Percentiles rank a stretch among this genome's conserved stretches.
These are phyloP conservation scores for Sphaerophoria rueppellii DNA, from an alignment of 2,888 invertebrate species.

Conservation along the genomic window DNA sequence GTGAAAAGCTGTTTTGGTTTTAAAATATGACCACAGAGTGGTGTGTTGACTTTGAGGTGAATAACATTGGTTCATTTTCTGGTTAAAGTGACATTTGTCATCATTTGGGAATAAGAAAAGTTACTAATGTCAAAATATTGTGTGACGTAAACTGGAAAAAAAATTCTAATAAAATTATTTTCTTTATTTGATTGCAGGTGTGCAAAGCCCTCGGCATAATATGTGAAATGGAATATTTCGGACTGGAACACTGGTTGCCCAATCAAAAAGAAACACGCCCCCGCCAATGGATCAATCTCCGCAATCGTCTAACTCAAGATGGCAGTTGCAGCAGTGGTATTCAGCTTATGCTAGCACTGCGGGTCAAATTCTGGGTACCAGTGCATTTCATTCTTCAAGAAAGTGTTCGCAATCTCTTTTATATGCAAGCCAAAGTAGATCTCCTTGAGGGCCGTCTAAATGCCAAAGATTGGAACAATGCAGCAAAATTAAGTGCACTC, in stretches of 20 bases:
- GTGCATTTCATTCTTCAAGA: constrained; percentile 93
- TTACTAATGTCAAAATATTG: not conserved
- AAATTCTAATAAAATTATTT: not conserved
- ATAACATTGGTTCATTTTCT: constrained; percentile 29
- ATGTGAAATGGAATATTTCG: constrained; percentile 94
- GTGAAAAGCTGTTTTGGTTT: constrained; percentile 47
- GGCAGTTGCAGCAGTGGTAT: constrained; percentile 78
- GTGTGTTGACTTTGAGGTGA: constrained; percentile 54
- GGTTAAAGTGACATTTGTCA: not conserved
- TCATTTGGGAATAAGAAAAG: not conserved
- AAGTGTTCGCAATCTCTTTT: constrained; percentile 91
- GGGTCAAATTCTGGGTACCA: constrained; percentile 95
- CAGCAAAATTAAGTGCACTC: constrained; percentile 88
- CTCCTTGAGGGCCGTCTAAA: constrained; percentile 88
- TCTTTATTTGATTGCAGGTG: constrained; percentile 84
- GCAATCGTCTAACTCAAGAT: constrained; percentile 84
- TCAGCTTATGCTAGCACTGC: constrained; percentile 80
- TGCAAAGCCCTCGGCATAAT: constrained; percentile 92
- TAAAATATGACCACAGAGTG: constrained; percentile 10
- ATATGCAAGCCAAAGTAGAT: constrained; percentile 91
- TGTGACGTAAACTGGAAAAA: too few relatives aligned
- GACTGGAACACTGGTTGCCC: constrained; percentile 85
- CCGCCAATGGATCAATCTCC: constrained; percentile 92
- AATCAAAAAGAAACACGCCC: constrained; percentile 86
- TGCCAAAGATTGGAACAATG: constrained; percentile 87